These are phyloP conservation scores for Caenorhabditis tropicalis DNA, from an alignment of 1,140 invertebrate genomes.

Conservation along the genomic window DNA sequence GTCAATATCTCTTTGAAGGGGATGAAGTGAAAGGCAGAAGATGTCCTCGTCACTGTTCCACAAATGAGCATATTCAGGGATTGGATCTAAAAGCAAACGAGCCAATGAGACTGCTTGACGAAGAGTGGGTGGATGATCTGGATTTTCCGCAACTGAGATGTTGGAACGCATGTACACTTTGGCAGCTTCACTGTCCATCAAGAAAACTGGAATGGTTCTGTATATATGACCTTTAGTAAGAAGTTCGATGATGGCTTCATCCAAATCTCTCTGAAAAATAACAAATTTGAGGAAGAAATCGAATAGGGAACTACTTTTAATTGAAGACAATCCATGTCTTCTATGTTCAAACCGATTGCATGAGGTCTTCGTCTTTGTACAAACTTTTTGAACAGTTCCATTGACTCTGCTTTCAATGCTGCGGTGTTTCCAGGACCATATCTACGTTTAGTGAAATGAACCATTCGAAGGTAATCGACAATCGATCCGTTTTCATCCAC, in stretches of 20 bases:
- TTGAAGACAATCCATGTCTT: constrained; percentile 76
- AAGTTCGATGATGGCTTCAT: constrained; percentile 52
- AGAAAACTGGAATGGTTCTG: constrained; percentile 53
- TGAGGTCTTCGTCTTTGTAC: constrained; percentile 90
- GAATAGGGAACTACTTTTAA: constrained; percentile 40
- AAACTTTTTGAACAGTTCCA: constrained; percentile 78
- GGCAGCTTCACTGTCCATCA: constrained; percentile 60
- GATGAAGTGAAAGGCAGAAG: constrained; percentile 88
- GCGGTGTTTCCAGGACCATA: background rate
- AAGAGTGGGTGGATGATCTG: constrained; percentile 62
- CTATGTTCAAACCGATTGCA: constrained; percentile 86
- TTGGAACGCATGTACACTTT: constrained; percentile 48
- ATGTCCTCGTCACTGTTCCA: constrained; percentile 95
- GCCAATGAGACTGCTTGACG: constrained; percentile 83
- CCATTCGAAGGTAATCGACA: constrained; percentile 85
- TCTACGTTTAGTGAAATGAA: constrained; percentile 67
- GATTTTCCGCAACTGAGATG: constrained; percentile 6
- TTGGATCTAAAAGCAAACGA: constrained; percentile 86
- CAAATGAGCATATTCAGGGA: constrained; percentile 92
- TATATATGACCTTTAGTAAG: constrained; percentile 48
- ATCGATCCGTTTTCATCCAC: constrained; percentile 88
- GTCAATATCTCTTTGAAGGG: constrained; percentile 77
- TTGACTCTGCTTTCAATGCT: constrained; percentile 27
- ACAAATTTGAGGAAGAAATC: background rate
- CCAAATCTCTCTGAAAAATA: constrained; percentile 57